These are phyloP conservation scores for Fragum sueziense DNA, from an alignment of 2,888 invertebrate species.

Conservation along the genomic window DNA sequence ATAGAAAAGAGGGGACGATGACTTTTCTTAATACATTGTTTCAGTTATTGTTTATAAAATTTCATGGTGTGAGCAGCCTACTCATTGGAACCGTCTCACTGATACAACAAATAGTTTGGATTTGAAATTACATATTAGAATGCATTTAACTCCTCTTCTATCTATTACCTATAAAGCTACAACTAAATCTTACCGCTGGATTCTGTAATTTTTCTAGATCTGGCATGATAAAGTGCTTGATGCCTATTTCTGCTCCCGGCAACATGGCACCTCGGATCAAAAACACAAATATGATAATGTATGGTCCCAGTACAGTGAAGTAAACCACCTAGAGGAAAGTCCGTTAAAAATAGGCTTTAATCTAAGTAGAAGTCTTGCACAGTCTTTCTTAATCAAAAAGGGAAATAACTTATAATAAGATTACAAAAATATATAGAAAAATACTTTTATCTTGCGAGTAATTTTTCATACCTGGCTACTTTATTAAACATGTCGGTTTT, in stretches of 20 bases:
- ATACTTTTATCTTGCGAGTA: too few relatives aligned
- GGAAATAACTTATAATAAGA: too few relatives aligned
- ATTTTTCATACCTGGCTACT: too few relatives aligned
- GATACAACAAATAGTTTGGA: neutral
- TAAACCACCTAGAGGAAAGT: conserved; percentile 54
- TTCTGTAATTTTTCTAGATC: conserved; percentile 46
- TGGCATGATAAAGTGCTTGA: conserved; percentile 54
- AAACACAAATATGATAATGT: conserved; percentile 52
- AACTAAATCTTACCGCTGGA: conserved; percentile 34
- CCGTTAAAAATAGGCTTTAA: too few relatives aligned
- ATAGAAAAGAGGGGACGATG: neutral
- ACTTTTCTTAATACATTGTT: too few relatives aligned
- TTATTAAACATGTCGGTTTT: too few relatives aligned
- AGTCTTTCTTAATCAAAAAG: too few relatives aligned
- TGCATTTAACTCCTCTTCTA: neutral
- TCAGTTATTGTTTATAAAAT: too few relatives aligned
- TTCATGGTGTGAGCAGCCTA: neutral
- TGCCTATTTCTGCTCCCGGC: conserved; percentile 53
- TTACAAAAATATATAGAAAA: too few relatives aligned
- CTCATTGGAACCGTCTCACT: too few relatives aligned
- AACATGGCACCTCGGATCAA: conserved; percentile 53
- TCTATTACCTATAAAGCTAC: too few relatives aligned
- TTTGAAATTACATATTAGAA: neutral
- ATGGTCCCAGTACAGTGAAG: conserved; percentile 57
- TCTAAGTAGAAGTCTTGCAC: too few relatives aligned